phyloP scores from a whole-genome alignment of 2,888 invertebrate species.

The Barypeithes pellucidus region DNA sequence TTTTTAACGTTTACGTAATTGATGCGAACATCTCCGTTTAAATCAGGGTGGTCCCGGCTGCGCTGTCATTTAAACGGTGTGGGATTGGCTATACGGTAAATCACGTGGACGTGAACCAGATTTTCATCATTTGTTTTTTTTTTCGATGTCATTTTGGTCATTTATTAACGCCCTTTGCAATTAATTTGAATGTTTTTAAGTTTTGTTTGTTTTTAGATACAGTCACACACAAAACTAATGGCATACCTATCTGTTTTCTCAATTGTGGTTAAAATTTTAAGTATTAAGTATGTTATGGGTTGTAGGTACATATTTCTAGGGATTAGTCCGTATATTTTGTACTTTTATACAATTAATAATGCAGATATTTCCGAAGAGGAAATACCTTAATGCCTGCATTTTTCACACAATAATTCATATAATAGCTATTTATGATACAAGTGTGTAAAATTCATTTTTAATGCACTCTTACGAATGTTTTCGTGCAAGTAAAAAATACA shows the following conservation, averaged over 20 bases:
- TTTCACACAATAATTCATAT: too few species aligned
- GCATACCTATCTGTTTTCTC: neutral
- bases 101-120: slow-evolving; percentile 54
- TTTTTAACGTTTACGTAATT: slow-evolving; percentile 25
- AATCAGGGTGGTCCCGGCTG: slow-evolving; percentile 52
- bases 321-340: too few species aligned
- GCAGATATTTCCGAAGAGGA: too few species aligned
- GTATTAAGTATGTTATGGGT: too few species aligned
- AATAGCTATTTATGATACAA: too few species aligned
- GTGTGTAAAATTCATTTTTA: too few species aligned
- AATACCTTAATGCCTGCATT: too few species aligned
- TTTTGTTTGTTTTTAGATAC: slow-evolving; percentile 27
- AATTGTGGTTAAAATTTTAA: neutral
- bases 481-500: too few species aligned
- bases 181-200: slow-evolving; percentile 50
- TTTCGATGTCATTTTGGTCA: slow-evolving; percentile 49
- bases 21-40: slow-evolving; percentile 40
- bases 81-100: slow-evolving; percentile 54
- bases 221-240: neutral
- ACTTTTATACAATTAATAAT: too few species aligned
- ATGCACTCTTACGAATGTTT: too few species aligned
- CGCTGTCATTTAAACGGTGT: slow-evolving; percentile 51
- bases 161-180: slow-evolving; percentile 52
- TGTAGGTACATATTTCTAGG: too few species aligned
- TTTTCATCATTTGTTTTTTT: slow-evolving; percentile 53